Conservation (phyloP, 2,113 vertebrate genomes). For the Callospermophilus lateralis region DNA sequence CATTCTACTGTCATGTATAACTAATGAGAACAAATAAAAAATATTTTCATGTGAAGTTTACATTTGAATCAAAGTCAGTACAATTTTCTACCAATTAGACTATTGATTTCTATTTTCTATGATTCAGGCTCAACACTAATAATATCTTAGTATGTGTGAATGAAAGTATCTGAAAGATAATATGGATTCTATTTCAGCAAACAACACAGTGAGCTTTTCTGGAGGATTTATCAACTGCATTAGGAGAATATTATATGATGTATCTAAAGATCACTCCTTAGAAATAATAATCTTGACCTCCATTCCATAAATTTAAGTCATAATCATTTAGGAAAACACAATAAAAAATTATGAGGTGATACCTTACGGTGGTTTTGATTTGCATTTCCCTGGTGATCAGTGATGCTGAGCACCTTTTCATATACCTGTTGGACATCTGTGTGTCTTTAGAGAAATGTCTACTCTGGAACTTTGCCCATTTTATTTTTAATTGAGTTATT, state of each 20-base stretch:
- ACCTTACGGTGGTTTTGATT: background rate
- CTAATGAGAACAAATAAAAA: too few species aligned
- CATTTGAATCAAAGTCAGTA: too few species aligned
- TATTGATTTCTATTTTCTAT: background rate
- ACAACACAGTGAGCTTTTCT: background rate
- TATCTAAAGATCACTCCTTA: background rate
- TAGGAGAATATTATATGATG: background rate
- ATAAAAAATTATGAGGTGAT: background rate
- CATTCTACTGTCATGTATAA: too few species aligned
- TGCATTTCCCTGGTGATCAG: background rate
- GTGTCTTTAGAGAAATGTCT: background rate
- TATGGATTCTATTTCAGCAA: background rate
- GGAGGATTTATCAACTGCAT: background rate
- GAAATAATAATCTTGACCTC: background rate
- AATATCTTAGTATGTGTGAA: background rate
- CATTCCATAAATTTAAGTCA: background rate
- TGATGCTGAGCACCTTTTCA: background rate
- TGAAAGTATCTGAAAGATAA: background rate
- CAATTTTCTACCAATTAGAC: too few species aligned
- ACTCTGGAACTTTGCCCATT: background rate
- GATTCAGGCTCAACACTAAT: rapidly evolving
- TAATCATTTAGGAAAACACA: background rate
- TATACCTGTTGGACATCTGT: background rate
- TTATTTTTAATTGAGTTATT: background rate
- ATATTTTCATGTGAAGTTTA: too few species aligned